Percentiles rank a stretch among this genome's conserved stretches.
Evolutionary conservation across 1,140 invertebrate genomes (phyloP).

Genomic region (Brachystomella parvula): DNA sequence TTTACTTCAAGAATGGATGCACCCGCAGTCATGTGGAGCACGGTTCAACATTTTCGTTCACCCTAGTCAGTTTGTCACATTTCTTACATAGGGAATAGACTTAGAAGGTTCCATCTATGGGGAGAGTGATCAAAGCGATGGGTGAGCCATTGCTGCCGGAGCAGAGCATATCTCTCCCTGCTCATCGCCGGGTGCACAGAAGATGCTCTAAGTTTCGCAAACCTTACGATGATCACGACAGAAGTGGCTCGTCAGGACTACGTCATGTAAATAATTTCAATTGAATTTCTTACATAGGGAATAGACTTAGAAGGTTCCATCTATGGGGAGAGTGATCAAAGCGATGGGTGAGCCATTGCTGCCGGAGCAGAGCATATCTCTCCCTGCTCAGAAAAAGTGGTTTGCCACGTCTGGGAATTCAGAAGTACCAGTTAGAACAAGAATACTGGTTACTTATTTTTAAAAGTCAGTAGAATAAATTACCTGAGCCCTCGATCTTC

Average conservation of each 20-base stretch:
- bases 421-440: too few relatives aligned
- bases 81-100: too few relatives aligned
- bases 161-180: constrained; percentile 74
- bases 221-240: background rate
- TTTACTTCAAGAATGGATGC: too few relatives aligned
- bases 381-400: constrained; percentile 86
- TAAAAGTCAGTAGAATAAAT: too few relatives aligned
- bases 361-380: constrained; percentile 79
- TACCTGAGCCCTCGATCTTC: constrained; percentile 94
- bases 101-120: constrained; percentile 84
- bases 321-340: constrained; percentile 84
- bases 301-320: constrained; percentile 88
- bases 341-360: constrained; percentile 90
- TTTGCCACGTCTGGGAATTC: constrained; percentile 80
- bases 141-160: constrained; percentile 92
- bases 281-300: too few relatives aligned
- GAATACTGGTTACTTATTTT: too few relatives aligned
- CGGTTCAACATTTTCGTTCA: too few relatives aligned
- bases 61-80: too few relatives aligned
- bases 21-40: too few relatives aligned
- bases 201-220: background rate
- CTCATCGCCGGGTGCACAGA: constrained; percentile 49
- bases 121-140: constrained; percentile 86
- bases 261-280: too few relatives aligned
- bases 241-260: too few relatives aligned